A percentile compares a stretch with the other conserved stretches of the same genome.
Conservation (phyloP, 2,113 vertebrate genomes). For the Syngnathus typhle region DNA sequence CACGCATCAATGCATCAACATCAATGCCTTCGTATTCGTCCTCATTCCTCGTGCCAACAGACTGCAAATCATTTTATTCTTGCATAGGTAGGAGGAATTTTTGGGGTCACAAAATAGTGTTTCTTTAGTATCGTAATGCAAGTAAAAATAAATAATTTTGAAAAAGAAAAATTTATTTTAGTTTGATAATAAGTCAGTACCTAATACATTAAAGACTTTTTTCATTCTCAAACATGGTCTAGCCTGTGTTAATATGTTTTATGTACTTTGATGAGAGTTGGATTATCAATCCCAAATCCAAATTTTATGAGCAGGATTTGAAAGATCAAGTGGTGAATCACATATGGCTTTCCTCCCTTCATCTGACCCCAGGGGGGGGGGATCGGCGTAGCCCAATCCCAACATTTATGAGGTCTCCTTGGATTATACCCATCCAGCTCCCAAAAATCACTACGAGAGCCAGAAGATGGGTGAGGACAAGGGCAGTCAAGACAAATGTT, state of each 20-base stretch:
- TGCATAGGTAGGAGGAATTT: too few species aligned
- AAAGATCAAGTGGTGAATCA: constrained; percentile 2
- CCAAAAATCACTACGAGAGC: background rate
- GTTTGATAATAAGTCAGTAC: too few species aligned
- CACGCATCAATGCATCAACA: constrained; percentile 40
- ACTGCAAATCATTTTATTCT: constrained; percentile 19
- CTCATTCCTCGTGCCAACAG: background rate
- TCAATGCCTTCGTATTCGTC: constrained; percentile 45
- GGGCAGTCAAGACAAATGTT: constrained; percentile 37
- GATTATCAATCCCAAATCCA: background rate
- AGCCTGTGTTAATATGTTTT: background rate
- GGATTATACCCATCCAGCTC: background rate
- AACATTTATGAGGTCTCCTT: background rate
- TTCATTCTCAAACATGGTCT: background rate
- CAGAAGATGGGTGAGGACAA: background rate
- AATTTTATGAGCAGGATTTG: constrained; percentile 1
- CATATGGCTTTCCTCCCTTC: constrained; percentile 1
- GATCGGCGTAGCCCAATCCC: background rate
- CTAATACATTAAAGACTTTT: background rate
- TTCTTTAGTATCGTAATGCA: too few species aligned
- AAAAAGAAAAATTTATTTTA: too few species aligned
- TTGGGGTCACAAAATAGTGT: too few species aligned
- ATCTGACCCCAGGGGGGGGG: background rate
- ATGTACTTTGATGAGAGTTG: background rate
- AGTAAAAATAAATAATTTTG: too few species aligned